Base-by-base conservation (phyloP, 2,888 invertebrate species). In the Athalia rosae region DNA sequence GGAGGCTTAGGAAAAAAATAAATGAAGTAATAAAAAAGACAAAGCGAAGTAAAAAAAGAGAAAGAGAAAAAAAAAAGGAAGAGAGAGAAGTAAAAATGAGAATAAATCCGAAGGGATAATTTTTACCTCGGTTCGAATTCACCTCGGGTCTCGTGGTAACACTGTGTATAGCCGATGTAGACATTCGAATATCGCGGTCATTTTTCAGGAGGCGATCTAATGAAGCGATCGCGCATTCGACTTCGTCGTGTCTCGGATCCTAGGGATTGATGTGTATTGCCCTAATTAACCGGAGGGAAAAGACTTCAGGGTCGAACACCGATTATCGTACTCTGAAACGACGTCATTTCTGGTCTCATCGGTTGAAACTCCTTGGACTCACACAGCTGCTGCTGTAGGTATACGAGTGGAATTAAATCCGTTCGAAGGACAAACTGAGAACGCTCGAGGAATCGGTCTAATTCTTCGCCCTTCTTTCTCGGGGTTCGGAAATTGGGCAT, bases 171-270 rank as follows among this genome's bases (percentile, higher is more conserved):
- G 50, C 50, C 50, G 13, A 15, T 59, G 4, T n/a, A 59, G 13
- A 59, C 28, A 3, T 59, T 28, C 5, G 45, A n/a, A 41, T 66
- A 45, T 15, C 56, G 3, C 43, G 58, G 45, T 71, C 56, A 58
- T 71, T 71, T 71, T 58, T 71, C 58, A 56, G 13, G 50, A 50
- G 11, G 4, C 43, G 56, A 71, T 71, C 56, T 71, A 58, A 71
- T 71, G 28, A 71, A 71, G 71, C 71, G 71, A 71, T 71, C 71
- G 58, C 56, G 8, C 43, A 53, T 28, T 28, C 67, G 66, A 66
- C 48, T 28, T 28, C 28, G 50, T 41, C 67, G 4, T 50, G 5
- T 67, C 48, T 67, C 67, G 15, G 50, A 67, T 67, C 67, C 45
- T 41, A 28, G 28, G 28, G 67, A 67, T 67, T 67, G 67, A 67